Conservation (phyloP, 1,140 invertebrate genomes). For the Melipona quadrifasciata region DNA sequence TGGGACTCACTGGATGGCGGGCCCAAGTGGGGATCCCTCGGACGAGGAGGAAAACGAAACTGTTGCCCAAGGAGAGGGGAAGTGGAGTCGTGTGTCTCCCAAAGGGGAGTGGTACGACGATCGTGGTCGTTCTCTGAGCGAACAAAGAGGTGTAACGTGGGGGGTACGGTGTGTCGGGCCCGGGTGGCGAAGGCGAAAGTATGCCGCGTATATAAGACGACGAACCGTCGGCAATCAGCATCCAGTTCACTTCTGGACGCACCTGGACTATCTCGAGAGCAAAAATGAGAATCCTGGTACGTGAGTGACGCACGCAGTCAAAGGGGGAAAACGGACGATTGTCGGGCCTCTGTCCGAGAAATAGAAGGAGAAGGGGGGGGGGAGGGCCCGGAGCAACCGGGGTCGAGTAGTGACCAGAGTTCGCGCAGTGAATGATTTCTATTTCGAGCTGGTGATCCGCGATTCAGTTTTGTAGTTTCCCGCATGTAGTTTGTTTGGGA, state of each 20-base stretch:
- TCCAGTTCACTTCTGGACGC: constrained; percentile 88
- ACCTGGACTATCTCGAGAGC: constrained; percentile 80
- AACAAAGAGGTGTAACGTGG: constrained; percentile 78
- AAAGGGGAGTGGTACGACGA: constrained; percentile 77
- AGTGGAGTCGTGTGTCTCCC: constrained; percentile 72
- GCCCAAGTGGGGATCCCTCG: constrained; percentile 28
- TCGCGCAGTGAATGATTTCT: constrained; percentile 1
- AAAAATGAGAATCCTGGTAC: constrained; percentile 82
- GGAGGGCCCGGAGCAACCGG: background rate
- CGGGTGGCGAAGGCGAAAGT: constrained; percentile 81
- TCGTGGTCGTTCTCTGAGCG: constrained; percentile 64
- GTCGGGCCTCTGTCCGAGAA: background rate
- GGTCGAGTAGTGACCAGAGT: background rate
- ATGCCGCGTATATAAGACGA: constrained; percentile 84
- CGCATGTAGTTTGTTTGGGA: too few species aligned
- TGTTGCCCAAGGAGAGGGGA: constrained; percentile 56
- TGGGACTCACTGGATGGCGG: background rate
- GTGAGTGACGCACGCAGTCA: constrained; percentile 46
- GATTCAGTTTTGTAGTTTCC: background rate
- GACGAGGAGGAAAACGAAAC: constrained; percentile 56
- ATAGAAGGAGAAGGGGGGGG: too few species aligned
- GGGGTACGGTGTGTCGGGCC: constrained; percentile 68
- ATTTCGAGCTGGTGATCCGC: background rate
- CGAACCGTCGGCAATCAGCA: constrained; percentile 84
- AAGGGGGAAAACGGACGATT: too few species aligned